Conservation (phyloP, 2,113 vertebrate species). For the Coreoperca whiteheadi region DNA sequence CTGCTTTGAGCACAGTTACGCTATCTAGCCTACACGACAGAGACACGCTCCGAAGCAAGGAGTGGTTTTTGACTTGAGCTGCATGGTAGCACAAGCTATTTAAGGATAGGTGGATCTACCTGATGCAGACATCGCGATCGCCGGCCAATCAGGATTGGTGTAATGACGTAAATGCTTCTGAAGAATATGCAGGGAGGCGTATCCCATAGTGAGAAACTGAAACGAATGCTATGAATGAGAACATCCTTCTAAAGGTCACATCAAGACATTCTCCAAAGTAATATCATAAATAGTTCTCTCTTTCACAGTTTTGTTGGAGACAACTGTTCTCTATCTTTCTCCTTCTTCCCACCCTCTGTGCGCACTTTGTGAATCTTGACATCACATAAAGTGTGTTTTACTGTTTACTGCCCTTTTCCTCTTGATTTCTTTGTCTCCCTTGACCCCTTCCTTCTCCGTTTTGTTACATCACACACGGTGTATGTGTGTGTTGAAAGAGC, state of each 20-base stretch:
- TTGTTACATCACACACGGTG: constrained; percentile 14
- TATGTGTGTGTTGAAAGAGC: constrained; percentile 38
- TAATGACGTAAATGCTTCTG: no score
- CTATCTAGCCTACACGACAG: no score
- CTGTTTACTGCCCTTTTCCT: background rate
- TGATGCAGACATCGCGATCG: no score
- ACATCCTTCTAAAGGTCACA: background rate
- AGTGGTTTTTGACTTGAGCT: no score
- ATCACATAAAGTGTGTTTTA: background rate
- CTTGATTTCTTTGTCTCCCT: background rate
- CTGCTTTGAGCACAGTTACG: no score
- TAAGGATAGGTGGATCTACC: no score
- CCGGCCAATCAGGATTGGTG: no score
- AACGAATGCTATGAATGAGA: no score
- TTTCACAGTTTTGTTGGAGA: background rate
- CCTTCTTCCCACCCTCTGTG: background rate
- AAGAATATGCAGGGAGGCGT: no score
- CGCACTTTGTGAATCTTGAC: background rate
- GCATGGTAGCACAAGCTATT: no score
- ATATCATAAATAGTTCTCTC: background rate
- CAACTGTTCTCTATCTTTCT: background rate
- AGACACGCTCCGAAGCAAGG: no score
- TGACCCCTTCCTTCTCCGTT: background rate
- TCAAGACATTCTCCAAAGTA: background rate
- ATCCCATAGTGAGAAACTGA: no score